Evolutionary conservation across 1,140 invertebrate genomes (phyloP).

Genomic region (Drosophila eugracilis): DNA sequence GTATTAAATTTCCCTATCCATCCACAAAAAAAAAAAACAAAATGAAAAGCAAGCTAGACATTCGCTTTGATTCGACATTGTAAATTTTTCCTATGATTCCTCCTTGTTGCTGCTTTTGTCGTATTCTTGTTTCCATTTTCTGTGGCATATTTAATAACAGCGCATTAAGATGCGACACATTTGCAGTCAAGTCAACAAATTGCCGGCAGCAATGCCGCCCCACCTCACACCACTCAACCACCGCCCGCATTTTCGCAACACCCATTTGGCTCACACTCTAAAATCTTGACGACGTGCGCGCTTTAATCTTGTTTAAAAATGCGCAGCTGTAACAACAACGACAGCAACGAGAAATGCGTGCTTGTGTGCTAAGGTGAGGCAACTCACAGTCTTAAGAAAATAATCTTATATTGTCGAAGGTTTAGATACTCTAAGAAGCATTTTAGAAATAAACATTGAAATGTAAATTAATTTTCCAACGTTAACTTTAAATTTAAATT

Average conservation of each 20-base stretch:
- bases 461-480: not conserved
- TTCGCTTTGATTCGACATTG: constrained; percentile 30
- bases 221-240: constrained; percentile 1
- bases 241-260: constrained; percentile 18
- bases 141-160: constrained; percentile 72
- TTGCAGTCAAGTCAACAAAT: constrained; percentile 80
- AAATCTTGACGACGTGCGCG: constrained; percentile 67
- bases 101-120: constrained; percentile 11
- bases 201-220: constrained; percentile 64
- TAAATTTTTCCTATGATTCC: constrained; percentile 5
- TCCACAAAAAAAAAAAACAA: no score
- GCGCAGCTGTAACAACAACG: constrained; percentile 69
- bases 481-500: no score
- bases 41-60: constrained; percentile 14
- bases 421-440: not conserved
- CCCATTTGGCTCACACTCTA: constrained; percentile 48
- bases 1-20: no score
- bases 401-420: not conserved
- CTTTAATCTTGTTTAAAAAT: constrained; percentile 83
- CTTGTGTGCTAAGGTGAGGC: constrained; percentile 22
- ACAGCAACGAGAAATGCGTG: constrained; percentile 28
- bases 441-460: no score
- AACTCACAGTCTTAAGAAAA: not conserved
- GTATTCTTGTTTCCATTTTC: constrained; percentile 35
- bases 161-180: constrained; percentile 79